Evolutionary conservation across 2,113 vertebrate species (phyloP), one percentile per base, ranked within the genome.

Genomic region (Alligator sinensis): DNA sequence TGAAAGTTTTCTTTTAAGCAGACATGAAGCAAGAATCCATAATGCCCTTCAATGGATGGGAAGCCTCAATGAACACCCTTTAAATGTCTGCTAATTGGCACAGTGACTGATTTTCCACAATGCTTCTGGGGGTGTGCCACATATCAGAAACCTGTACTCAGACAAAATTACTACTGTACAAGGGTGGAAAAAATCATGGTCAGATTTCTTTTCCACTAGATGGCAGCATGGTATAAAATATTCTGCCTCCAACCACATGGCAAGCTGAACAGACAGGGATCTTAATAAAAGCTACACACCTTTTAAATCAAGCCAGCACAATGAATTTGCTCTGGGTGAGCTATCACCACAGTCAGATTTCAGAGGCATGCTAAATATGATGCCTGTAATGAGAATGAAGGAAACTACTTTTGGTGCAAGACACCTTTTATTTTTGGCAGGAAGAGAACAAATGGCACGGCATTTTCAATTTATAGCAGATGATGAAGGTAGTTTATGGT

Each of bases 221-320:
- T 95, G 95, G 95, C 96, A 97, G 90, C 84, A 97, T 81, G 84
- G 68, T 11, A 47, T 28, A 84, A 94, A 62, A 14, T 27, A 81
- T 57, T 9, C 4, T 16, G 18, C 18, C 34, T n/a, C 21, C 1
- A 61, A 22, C 27, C 47, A 93, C 55, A 38, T 22, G n/a, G 25
- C 9, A 22, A 27, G 60, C 22, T 3, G 4, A n/a, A 3, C 60
- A 74, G 88, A 8, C 72, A 87, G 63, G 22, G 25, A 66, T 27
- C 28, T 30, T 54, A 77, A 61, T 55, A 64, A 92, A 85, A 93
- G 62, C 72, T 74, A 62, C n/a, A 25, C 0, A 15, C 38, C 77
- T 83, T 82, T 72, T 75, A 80, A 90, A 94, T 74, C 82, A 25
- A 24, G 57, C 28, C 90, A 87, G 74, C 13, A 2, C 62, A 77